Conservation (phyloP, 1,140 invertebrate species). For the Pseudomyrmex concolor region DNA sequence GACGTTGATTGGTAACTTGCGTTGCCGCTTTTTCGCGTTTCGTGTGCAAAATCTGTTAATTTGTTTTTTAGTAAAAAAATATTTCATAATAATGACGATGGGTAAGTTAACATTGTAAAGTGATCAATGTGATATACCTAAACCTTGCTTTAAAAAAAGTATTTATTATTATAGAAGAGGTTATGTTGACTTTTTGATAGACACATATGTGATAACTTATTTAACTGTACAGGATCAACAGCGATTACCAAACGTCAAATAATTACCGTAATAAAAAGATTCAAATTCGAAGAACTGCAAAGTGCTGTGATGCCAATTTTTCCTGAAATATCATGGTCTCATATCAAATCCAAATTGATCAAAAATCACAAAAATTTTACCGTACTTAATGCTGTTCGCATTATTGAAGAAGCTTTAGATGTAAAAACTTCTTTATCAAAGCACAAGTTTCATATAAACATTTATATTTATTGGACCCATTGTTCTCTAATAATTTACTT, state of each 20-base stretch:
- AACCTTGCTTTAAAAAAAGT: not conserved
- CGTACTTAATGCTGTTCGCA: slow-evolving; percentile 43
- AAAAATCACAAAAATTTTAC: slow-evolving; percentile 74
- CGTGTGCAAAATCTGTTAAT: too few species aligned
- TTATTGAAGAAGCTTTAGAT: slow-evolving; percentile 68
- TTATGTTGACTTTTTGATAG: not conserved
- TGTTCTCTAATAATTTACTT: slow-evolving; percentile 20
- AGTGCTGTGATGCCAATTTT: slow-evolving; percentile 74
- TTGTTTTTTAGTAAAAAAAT: too few species aligned
- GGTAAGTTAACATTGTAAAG: not conserved
- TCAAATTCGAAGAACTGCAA: slow-evolving; percentile 80
- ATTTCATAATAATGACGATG: not conserved
- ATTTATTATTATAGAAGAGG: not conserved
- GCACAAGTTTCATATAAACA: slow-evolving; percentile 8
- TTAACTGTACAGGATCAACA: slow-evolving; percentile 8
- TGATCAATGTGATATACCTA: not conserved
- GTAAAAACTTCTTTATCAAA: slow-evolving; percentile 63
- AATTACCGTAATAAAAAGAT: slow-evolving; percentile 72
- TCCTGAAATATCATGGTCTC: slow-evolving; percentile 76
- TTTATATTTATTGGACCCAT: slow-evolving; percentile 20
- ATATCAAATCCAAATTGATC: slow-evolving; percentile 70
- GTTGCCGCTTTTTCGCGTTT: too few species aligned
- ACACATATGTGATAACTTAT: not conserved
- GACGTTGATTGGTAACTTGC: too few species aligned
- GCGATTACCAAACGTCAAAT: slow-evolving; percentile 2